phyloP scores from a whole-genome alignment of 2,113 vertebrate genomes.

The Anoura caudifer region DNA sequence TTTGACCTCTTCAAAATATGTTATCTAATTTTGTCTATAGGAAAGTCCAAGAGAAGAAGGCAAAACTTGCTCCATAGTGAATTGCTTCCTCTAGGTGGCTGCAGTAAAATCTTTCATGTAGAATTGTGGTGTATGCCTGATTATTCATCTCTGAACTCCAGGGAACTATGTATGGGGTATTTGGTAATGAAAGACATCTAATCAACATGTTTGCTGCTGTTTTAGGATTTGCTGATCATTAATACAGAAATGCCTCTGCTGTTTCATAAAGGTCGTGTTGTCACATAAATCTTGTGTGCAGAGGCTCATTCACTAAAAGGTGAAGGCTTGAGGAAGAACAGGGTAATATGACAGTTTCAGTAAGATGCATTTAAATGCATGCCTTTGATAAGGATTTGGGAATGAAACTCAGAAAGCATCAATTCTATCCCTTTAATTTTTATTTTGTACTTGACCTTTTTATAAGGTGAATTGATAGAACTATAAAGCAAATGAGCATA shows the following conservation, averaged over 20 bases:
- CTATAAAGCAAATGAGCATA: not conserved
- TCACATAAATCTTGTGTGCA: slow-evolving; percentile 41
- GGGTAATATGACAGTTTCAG: not conserved
- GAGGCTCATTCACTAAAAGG: not conserved
- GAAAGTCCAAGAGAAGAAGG: not conserved
- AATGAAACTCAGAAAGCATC: not conserved
- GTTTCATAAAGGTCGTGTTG: slow-evolving; percentile 56
- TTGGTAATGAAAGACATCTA: not conserved
- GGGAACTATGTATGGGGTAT: not conserved
- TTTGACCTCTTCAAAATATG: not conserved
- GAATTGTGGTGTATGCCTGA: not conserved
- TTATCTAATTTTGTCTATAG: not conserved
- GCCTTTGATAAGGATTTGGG: not conserved
- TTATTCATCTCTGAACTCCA: slow-evolving; percentile 22
- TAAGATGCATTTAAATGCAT: not conserved
- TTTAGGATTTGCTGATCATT: slow-evolving; percentile 6
- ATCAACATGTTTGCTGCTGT: slow-evolving; percentile 41
- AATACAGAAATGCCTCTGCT: not conserved
- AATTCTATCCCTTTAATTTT: not conserved
- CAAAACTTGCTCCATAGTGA: not conserved
- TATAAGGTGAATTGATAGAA: not conserved
- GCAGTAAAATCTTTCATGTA: not conserved
- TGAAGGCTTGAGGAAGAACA: slow-evolving; percentile 9
- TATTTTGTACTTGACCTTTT: not conserved
- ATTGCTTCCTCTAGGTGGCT: not conserved